Evolutionary conservation across 2,888 invertebrate species (phyloP).

Genomic region (Balanococcus diminutus): DNA sequence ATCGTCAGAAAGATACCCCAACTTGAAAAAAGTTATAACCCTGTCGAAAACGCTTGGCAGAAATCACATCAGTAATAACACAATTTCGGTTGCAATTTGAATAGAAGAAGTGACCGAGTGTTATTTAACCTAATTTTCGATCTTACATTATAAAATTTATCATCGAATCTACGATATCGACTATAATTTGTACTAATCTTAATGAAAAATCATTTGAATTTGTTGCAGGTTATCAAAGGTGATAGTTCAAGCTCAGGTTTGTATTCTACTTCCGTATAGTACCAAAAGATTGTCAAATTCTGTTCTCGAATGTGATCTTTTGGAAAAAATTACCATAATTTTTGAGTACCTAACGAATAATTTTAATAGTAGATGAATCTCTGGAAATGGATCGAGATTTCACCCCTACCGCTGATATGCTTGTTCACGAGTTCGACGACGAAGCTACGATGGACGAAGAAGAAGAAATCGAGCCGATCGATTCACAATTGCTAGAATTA

Average conservation of each 20-base stretch:
- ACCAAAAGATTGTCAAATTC: neutral
- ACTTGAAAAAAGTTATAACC: neutral
- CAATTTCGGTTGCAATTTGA: neutral
- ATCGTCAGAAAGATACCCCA: neutral
- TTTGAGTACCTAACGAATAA: neutral
- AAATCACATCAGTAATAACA: neutral
- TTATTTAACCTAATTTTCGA: neutral
- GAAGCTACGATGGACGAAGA: slow-evolving; percentile 96
- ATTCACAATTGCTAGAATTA: slow-evolving; percentile 72
- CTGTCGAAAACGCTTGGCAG: neutral
- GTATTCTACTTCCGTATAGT: neutral
- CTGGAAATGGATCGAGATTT: slow-evolving; percentile 51
- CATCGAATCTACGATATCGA: neutral
- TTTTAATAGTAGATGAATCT: slow-evolving; percentile 45
- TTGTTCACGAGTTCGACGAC: slow-evolving; percentile 97
- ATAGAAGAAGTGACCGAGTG: neutral
- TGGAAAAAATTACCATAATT: neutral
- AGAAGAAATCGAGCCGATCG: slow-evolving; percentile 69
- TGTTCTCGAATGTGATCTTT: neutral
- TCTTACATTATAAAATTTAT: neutral
- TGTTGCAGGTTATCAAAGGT: slow-evolving; percentile 44
- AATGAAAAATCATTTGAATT: neutral
- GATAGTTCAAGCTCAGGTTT: slow-evolving; percentile 35
- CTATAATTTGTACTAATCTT: too few relatives aligned
- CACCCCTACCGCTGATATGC: slow-evolving; percentile 72